Percentiles rank a stretch among this genome's conserved stretches.
Conservation (phyloP, 2,797 vertebrate species). For the Acridotheres tristis region DNA sequence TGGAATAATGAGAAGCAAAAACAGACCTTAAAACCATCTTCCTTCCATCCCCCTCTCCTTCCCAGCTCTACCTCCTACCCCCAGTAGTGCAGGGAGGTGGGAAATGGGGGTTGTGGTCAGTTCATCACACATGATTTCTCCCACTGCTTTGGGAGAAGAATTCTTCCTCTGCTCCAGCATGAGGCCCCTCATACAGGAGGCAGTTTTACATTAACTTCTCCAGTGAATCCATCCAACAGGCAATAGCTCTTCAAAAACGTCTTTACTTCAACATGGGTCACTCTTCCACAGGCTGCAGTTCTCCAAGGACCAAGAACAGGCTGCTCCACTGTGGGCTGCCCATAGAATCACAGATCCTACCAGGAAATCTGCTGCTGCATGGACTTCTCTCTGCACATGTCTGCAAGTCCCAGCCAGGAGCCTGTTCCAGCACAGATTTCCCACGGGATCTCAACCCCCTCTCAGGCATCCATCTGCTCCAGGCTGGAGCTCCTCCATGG, state of each 20-base stretch:
- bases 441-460: not conserved
- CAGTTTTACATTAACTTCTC: not conserved
- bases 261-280: not conserved
- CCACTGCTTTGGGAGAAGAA: not conserved
- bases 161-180: not conserved
- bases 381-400: not conserved
- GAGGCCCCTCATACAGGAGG: not conserved
- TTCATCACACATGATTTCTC: not conserved
- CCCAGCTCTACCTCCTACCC: not conserved
- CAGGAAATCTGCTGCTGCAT: not conserved
- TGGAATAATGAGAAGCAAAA: not conserved
- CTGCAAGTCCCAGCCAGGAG: too few species aligned
- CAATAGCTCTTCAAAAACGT: not conserved
- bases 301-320: not conserved
- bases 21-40: not conserved
- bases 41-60: fast-evolving
- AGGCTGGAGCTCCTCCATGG: not conserved
- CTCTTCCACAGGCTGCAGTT: not conserved
- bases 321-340: not conserved
- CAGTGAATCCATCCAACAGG: not conserved
- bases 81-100: not conserved
- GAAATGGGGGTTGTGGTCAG: not conserved
- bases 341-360: not conserved
- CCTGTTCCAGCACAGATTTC: not conserved
- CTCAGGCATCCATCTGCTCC: not conserved